Evolutionary conservation across 1,140 invertebrate genomes (phyloP), one percentile per base, ranked within the genome.

Genomic region (Megathymus violae): DNA sequence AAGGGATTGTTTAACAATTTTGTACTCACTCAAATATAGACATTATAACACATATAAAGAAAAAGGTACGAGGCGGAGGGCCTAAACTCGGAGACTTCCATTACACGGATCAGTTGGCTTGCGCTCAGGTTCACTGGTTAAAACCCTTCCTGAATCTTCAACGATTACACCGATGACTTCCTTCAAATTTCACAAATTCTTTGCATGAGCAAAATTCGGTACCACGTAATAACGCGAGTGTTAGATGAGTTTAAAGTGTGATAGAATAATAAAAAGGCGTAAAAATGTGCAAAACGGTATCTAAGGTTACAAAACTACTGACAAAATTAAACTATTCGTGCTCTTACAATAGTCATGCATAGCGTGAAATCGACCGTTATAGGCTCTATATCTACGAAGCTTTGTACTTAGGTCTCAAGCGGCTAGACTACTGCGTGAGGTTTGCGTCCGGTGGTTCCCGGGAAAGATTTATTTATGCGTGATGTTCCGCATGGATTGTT

Each of bases 401-500:
- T 74, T 62, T 66, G 66, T 79, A 71, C 27, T 31, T 76, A 63
- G 78, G 71, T 83, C 76, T 78, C 72, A 87, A 90, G 88, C 88
- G 74, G 64, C 85, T 89, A 89, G 16, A 69, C 85, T 91, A 89
- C 81, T 65, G 74, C 81, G 80, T 78, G 74, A 80, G 78, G 72
- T 71, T n/a, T 82, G 84, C 84, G 72, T 81, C 88, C 84, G 80
- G 88, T 88, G 86, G 84, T 80, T 88, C 85, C 78, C 84, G 82
- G 80, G 88, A 91, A 91, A 91, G 88, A 91, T 82, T 74, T 89
- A 91, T 91, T 90, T 89, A 88, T 89, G 85, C 82, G 69, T 85
- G 72, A 85, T 91, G 88, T 89, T 83, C 88, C 88, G 88, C 88
- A 82, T 68, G 78, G 71, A 71, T 80, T 78, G 76, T 80, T 77